phyloP scores from a whole-genome alignment of 2,797 vertebrate genomes.

The Ibycter americanus region DNA sequence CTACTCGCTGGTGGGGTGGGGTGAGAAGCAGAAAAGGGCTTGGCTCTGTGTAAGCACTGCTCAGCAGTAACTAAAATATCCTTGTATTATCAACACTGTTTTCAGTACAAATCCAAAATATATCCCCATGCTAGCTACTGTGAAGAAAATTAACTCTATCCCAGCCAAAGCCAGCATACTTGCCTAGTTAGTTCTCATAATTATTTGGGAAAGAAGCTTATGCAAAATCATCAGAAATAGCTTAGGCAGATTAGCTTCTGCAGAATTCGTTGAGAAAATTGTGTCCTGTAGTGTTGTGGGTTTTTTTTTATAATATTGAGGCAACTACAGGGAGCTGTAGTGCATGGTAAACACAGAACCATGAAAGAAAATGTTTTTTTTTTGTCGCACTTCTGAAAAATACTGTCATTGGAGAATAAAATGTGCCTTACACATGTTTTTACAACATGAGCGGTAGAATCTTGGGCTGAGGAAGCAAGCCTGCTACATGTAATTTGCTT shows the following conservation, averaged over 20 bases:
- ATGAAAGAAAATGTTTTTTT: background rate
- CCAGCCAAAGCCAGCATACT: background rate
- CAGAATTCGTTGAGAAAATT: background rate
- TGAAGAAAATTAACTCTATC: background rate
- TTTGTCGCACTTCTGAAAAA: background rate
- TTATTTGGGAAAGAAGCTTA: background rate
- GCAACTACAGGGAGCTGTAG: background rate
- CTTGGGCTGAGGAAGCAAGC: background rate
- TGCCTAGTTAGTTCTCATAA: background rate
- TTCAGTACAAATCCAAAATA: background rate
- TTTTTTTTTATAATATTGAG: background rate
- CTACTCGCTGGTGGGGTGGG: fast-evolving
- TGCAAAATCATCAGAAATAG: background rate
- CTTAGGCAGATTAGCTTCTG: background rate
- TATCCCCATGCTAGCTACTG: background rate
- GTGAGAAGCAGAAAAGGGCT: background rate
- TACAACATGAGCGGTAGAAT: background rate
- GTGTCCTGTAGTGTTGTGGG: background rate
- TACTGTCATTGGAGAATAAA: background rate
- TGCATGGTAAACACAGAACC: background rate
- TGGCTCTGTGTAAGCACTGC: background rate
- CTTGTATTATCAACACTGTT: background rate
- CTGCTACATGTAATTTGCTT: background rate
- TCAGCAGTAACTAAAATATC: background rate
- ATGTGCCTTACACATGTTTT: background rate